Evolutionary conservation across 2,888 invertebrate species (phyloP), one percentile per base, ranked within the genome.

Genomic region (Rhingia rostrata): DNA sequence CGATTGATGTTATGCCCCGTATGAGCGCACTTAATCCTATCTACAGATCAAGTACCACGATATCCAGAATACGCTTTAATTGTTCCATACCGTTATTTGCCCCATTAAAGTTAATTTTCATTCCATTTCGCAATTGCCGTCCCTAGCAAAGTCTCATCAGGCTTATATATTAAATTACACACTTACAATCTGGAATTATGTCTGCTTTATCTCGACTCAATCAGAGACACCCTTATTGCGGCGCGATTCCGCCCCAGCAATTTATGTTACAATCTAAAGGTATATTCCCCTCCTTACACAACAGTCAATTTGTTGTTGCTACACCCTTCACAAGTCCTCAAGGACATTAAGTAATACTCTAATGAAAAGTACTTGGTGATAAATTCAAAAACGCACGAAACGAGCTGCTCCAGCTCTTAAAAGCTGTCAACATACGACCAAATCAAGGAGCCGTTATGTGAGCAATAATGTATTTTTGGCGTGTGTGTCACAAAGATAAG

Each of bases 311-410:
- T 7, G 9, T 3, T 6, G 7, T 6, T 30, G 10, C 9, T 30
- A 49, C 30, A 49, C 49, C 4, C 32, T 33, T 6, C 10, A 6
- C 9, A 22, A 4, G 39, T 35, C 4, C 9, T 45, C 43, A 61
- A 30, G 33, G 39, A 22, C 47, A 9, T 22, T 2, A 7, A 47
- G 47, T 47, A 47, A 49, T 49, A 30, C 32, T 49, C 33, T 70
- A 77, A 77, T 54, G 75, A 69, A 77, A 70, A 63, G 56, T 45
- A 61, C 39, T 58, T 58, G 22, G 41, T 30, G 30, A 30, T 30
- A 58, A 58, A 32, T 58, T 41, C 6, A 41, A 41, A 41, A 9
- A 66, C 41, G 58, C 64, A 54, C 53, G 22, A 49, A 60, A 37
- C 49, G 22, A 61, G 1, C n/a, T 14, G 22, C 22, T 22, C 22